A percentile compares a stretch with the other conserved stretches of the same genome.
Evolutionary conservation across 2,113 vertebrate genomes (phyloP).

Genomic region (Ranitomeya imitator): DNA sequence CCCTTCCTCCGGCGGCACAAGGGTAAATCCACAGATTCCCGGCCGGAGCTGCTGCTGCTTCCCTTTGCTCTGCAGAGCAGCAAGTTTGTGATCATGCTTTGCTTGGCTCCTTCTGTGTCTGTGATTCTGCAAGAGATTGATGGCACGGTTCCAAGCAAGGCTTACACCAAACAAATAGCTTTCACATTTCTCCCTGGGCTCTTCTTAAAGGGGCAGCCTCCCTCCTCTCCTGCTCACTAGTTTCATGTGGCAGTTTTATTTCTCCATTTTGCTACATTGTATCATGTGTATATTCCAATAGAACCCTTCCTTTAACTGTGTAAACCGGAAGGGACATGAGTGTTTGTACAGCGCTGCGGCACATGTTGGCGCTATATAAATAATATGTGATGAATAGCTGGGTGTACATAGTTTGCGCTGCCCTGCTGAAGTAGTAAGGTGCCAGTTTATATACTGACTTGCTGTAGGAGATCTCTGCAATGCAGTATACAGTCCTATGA

Average conservation of each 20-base stretch:
- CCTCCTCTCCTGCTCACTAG: background rate
- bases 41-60: constrained; percentile 38
- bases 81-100: constrained; percentile 55
- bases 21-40: constrained; percentile 51
- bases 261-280: background rate
- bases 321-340: no score
- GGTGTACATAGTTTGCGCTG: no score
- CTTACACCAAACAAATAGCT: constrained; percentile 56
- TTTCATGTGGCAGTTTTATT: background rate
- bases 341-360: background rate
- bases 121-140: constrained; percentile 55
- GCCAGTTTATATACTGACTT: background rate
- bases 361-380: background rate
- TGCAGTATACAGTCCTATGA: background rate
- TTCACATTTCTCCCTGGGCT: constrained; percentile 54
- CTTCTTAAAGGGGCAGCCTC: constrained; percentile 48
- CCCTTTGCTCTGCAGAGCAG: constrained; percentile 46
- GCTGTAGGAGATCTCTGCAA: constrained; percentile 1
- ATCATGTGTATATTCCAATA: background rate
- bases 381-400: background rate
- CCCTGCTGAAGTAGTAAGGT: background rate
- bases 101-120: constrained; percentile 54
- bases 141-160: constrained; percentile 53
- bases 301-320: background rate
- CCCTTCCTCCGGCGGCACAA: constrained; percentile 3